Evolutionary conservation across 2,797 vertebrate genomes (phyloP).

Genomic region (Hoplostethus atlanticus): DNA sequence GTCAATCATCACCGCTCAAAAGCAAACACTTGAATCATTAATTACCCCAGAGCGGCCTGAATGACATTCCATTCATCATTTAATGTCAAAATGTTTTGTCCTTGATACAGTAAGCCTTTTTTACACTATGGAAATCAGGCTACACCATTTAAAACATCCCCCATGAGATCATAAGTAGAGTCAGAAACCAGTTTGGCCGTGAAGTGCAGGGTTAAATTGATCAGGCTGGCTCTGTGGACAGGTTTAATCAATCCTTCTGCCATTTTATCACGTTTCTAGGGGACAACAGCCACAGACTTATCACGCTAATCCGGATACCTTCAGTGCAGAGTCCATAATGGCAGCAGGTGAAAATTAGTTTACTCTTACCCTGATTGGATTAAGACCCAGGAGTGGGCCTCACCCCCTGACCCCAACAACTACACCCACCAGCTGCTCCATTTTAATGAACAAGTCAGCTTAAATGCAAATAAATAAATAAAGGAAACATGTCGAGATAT

Average conservation of each 20-base stretch:
- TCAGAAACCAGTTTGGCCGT: slow-evolving; percentile 20
- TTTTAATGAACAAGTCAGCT: slow-evolving; percentile 39
- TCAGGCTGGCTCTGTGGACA: slow-evolving; percentile 37
- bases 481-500: slow-evolving; percentile 13
- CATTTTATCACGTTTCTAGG: slow-evolving; percentile 56
- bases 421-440: slow-evolving; percentile 34
- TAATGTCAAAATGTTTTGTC: slow-evolving; percentile 16
- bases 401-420: slow-evolving; percentile 48
- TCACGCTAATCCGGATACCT: slow-evolving; percentile 79
- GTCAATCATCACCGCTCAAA: slow-evolving; percentile 44
- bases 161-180: slow-evolving; percentile 16
- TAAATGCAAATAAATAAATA: slow-evolving; percentile 38
- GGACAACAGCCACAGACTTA: slow-evolving; percentile 59
- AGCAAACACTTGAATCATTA: slow-evolving; percentile 21
- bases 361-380: slow-evolving; percentile 82
- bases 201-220: slow-evolving; percentile 43
- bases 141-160: not conserved
- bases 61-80: slow-evolving; percentile 26
- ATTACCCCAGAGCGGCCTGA: slow-evolving; percentile 18
- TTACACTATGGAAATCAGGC: not conserved
- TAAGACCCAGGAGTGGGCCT: slow-evolving; percentile 64
- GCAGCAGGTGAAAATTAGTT: slow-evolving; percentile 77
- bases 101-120: not conserved
- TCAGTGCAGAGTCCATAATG: slow-evolving; percentile 58
- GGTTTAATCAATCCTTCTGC: slow-evolving; percentile 70